Conservation (phyloP, 2,797 vertebrate species). For the Halcyon smyrnensis region DNA sequence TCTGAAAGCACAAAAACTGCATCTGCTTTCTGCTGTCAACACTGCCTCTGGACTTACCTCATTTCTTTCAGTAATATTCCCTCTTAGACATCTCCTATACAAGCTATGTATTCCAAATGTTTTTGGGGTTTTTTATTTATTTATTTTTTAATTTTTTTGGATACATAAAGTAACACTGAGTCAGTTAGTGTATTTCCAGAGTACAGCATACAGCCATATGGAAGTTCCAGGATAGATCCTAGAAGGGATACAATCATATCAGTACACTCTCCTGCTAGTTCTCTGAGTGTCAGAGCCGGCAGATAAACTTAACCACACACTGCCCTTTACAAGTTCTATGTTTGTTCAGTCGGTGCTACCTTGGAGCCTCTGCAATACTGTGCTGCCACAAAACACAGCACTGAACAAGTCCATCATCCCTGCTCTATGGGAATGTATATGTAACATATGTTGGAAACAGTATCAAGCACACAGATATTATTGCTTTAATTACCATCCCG, state of each 20-base stretch:
- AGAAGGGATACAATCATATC: background rate
- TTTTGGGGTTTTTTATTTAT: no score
- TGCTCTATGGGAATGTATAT: background rate
- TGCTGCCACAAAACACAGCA: background rate
- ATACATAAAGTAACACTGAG: background rate
- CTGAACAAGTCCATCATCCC: background rate
- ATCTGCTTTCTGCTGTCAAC: background rate
- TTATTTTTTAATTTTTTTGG: no score
- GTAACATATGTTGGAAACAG: conserved; percentile 30
- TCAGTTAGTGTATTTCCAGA: background rate
- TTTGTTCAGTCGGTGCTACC: background rate
- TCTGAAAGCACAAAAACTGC: background rate
- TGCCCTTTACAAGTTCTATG: background rate
- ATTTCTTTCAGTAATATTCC: background rate
- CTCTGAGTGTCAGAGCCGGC: background rate
- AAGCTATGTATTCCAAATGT: background rate
- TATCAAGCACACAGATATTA: background rate
- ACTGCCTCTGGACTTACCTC: background rate
- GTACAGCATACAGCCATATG: background rate
- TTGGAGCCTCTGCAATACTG: background rate
- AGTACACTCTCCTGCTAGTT: background rate
- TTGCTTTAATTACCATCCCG: background rate
- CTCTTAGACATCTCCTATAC: background rate
- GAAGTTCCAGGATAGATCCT: background rate
- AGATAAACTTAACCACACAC: background rate